These are phyloP conservation scores for Knipowitschia caucasica DNA, from an alignment of 2,797 vertebrate genomes.

Conservation along the genomic window DNA sequence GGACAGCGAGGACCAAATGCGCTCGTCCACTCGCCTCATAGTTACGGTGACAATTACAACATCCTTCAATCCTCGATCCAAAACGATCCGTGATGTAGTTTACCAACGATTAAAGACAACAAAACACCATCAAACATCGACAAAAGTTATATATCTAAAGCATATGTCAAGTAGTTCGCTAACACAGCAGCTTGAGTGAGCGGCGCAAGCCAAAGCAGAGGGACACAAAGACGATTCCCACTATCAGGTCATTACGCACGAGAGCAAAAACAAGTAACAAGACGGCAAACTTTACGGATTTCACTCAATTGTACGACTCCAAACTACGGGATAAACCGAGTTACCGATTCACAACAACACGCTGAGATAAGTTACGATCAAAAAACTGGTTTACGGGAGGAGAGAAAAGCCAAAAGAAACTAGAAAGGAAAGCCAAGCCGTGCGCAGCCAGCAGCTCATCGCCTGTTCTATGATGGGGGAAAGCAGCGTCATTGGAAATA, in stretches of 20 bases:
- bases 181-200: slow-evolving; percentile 41
- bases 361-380: slow-evolving; percentile 55
- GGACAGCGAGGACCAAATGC: slow-evolving; percentile 73
- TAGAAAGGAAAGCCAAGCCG: slow-evolving; percentile 59
- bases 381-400: slow-evolving; percentile 49
- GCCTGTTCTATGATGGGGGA: slow-evolving; percentile 61
- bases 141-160: slow-evolving; percentile 45
- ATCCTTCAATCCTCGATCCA: slow-evolving; percentile 31
- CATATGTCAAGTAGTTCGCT: slow-evolving; percentile 43
- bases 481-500: slow-evolving; percentile 61
- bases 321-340: slow-evolving; percentile 9
- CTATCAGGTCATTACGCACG: slow-evolving; percentile 70
- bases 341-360: slow-evolving; percentile 22
- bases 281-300: slow-evolving; percentile 34
- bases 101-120: slow-evolving; percentile 9
- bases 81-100: slow-evolving; percentile 10
- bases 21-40: slow-evolving; percentile 51
- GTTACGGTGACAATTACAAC: slow-evolving; percentile 52
- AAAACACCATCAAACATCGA: not conserved
- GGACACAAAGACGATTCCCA: slow-evolving; percentile 79
- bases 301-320: slow-evolving; percentile 11
- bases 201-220: slow-evolving; percentile 39
- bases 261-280: slow-evolving; percentile 33
- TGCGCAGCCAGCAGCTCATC: slow-evolving; percentile 64
- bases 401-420: slow-evolving; percentile 60